Conservation (phyloP, 2,888 invertebrate species). For the Scaptomyza tumidula region DNA sequence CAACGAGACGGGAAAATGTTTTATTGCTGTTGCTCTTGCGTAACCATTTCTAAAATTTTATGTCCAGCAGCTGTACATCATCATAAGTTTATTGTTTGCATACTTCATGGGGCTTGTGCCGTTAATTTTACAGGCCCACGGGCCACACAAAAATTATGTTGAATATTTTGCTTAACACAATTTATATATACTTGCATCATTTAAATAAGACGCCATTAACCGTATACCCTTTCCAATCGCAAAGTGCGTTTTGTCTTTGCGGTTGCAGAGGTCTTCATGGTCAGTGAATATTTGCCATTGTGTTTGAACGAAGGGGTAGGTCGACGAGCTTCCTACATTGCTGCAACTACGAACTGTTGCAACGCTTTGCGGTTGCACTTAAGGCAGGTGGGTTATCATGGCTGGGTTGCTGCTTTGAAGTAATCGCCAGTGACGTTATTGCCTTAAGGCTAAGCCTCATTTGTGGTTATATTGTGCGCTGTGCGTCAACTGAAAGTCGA, state of each 20-base stretch:
- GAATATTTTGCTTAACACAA: slow-evolving; percentile 5
- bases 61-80: slow-evolving; percentile 66
- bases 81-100: slow-evolving; percentile 69
- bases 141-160: slow-evolving; percentile 22
- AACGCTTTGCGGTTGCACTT: slow-evolving; percentile 37
- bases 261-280: slow-evolving; percentile 33
- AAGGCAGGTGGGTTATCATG: slow-evolving; percentile 24
- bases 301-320: slow-evolving; percentile 9
- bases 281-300: slow-evolving; percentile 47
- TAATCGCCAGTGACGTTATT: slow-evolving; percentile 55
- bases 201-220: slow-evolving; percentile 15
- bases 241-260: slow-evolving; percentile 28
- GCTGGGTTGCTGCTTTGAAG: slow-evolving; percentile 59
- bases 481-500: slow-evolving; percentile 77
- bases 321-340: slow-evolving; percentile 13
- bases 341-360: slow-evolving; percentile 27
- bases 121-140: slow-evolving; percentile 46
- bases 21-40: slow-evolving; percentile 55
- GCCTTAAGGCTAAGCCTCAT: slow-evolving; percentile 78
- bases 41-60: slow-evolving; percentile 55
- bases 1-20: slow-evolving; percentile 46
- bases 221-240: neutral
- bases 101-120: slow-evolving; percentile 50
- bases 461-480: slow-evolving; percentile 77
- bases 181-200: slow-evolving; percentile 22